phyloP scores from a whole-genome alignment of 2,797 vertebrate species.

The Apodemus agrarius region DNA sequence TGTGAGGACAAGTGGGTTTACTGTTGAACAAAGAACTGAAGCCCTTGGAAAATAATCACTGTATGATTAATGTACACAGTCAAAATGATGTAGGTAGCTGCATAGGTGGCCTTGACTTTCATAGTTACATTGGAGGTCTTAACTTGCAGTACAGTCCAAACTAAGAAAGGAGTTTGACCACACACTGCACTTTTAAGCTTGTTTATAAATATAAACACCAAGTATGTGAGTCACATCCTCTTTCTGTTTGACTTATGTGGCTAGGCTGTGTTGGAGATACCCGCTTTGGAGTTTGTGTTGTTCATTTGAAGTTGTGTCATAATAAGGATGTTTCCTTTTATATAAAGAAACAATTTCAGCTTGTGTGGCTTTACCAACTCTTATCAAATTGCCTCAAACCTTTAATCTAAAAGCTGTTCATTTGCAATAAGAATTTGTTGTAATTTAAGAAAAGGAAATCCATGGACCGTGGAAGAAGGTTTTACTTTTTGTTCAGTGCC shows the following conservation, averaged over 20 bases:
- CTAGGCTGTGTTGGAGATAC: background rate
- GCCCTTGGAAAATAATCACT: background rate
- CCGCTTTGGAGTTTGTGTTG: background rate
- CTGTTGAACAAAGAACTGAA: background rate
- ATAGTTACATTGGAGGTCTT: background rate
- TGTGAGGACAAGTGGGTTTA: background rate
- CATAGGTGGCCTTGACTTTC: background rate
- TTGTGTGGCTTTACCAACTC: background rate
- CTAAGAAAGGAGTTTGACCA: background rate
- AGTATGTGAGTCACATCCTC: background rate
- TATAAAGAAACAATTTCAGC: background rate
- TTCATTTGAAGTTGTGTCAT: background rate
- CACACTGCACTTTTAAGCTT: background rate
- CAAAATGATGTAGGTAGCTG: background rate
- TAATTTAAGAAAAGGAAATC: conserved; percentile 11
- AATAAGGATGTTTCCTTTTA: background rate
- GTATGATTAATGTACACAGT: background rate
- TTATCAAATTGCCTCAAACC: background rate
- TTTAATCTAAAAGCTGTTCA: background rate
- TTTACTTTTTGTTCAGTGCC: background rate
- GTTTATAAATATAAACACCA: background rate
- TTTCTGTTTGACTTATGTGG: background rate
- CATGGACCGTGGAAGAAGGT: background rate
- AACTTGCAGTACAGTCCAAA: background rate
- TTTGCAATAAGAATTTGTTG: background rate